Percentiles rank a stretch among this genome's conserved stretches.
These are phyloP conservation scores for Homarus gammarus DNA, from an alignment of 2,888 invertebrate species.

Conservation along the genomic window DNA sequence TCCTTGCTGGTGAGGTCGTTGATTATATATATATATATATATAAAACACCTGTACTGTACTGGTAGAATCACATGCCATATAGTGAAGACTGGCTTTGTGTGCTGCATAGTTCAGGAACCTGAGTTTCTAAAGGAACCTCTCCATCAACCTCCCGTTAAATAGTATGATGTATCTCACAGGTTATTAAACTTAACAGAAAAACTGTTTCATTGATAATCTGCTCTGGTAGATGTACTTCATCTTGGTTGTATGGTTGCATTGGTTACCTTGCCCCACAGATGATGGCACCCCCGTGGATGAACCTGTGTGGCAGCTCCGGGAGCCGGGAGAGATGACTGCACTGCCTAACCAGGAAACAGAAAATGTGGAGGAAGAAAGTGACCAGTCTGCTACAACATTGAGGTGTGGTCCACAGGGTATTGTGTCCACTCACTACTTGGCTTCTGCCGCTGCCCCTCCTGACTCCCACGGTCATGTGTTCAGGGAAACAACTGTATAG, in stretches of 20 bases:
- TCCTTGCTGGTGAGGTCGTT: too few species aligned
- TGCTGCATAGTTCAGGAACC: too few species aligned
- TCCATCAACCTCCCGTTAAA: too few species aligned
- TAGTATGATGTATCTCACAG: too few species aligned
- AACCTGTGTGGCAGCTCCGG: slow-evolving; percentile 69
- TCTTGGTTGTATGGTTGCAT: not conserved
- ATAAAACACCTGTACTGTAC: too few species aligned
- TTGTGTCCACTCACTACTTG: slow-evolving; percentile 57
- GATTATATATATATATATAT: not conserved
- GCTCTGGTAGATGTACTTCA: too few species aligned
- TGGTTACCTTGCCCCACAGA: slow-evolving; percentile 17
- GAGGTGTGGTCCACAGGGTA: slow-evolving; percentile 46
- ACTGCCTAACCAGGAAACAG: not conserved
- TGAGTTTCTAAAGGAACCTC: too few species aligned
- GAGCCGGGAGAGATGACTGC: slow-evolving; percentile 39
- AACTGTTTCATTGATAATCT: too few species aligned
- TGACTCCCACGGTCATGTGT: slow-evolving; percentile 59
- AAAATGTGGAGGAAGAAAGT: slow-evolving; percentile 29
- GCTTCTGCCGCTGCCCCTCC: slow-evolving; percentile 51
- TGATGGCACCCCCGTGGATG: slow-evolving; percentile 65
- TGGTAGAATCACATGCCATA: too few species aligned
- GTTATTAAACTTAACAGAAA: too few species aligned
- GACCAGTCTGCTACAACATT: slow-evolving; percentile 29
- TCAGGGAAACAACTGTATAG: slow-evolving; percentile 71
- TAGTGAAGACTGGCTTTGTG: too few species aligned